These are phyloP conservation scores for Lutjanus erythropterus DNA, from an alignment of 2,113 vertebrate species.

Conservation along the genomic window DNA sequence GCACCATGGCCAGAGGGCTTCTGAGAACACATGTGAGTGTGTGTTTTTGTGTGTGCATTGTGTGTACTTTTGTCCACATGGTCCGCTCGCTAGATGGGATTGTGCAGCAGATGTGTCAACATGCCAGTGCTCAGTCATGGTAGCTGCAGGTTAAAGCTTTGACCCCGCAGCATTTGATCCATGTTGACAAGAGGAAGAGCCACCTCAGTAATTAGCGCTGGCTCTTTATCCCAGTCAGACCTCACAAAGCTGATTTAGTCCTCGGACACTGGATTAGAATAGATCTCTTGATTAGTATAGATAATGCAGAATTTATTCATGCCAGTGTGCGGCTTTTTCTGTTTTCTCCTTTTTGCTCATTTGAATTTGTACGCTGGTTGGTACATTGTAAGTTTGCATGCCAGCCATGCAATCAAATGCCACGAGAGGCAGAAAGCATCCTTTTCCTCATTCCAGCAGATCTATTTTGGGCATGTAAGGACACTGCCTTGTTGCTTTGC, in stretches of 20 bases:
- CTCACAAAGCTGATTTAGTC: constrained; percentile 52
- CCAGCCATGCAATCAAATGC: constrained; percentile 3
- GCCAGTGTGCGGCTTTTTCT: constrained; percentile 8
- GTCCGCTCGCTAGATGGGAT: constrained; percentile 14
- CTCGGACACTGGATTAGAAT: constrained; percentile 42
- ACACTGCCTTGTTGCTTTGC: constrained; percentile 22
- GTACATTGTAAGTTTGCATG: constrained; percentile 16
- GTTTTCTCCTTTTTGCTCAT: constrained; percentile 14
- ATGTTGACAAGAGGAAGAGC: constrained; percentile 21
- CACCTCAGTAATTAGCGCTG: constrained; percentile 55
- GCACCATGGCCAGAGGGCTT: constrained; percentile 49
- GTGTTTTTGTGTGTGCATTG: constrained; percentile 29
- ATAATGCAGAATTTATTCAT: constrained; percentile 37
- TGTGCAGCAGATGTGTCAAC: constrained; percentile 47
- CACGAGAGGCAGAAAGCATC: constrained; percentile 16
- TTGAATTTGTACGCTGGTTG: constrained; percentile 10
- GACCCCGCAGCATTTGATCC: constrained; percentile 34
- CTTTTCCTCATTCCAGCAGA: constrained; percentile 54
- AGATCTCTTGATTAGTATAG: constrained; percentile 41
- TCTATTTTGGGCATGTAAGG: constrained; percentile 47
- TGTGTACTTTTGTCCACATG: constrained; percentile 29
- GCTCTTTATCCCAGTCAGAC: constrained; percentile 26
- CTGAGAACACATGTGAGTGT: constrained; percentile 33
- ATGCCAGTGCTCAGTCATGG: constrained; percentile 47
- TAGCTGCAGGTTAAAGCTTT: constrained; percentile 30